phyloP scores from a whole-genome alignment of 1,140 invertebrate genomes.

The Vollenhovia emeryi region DNA sequence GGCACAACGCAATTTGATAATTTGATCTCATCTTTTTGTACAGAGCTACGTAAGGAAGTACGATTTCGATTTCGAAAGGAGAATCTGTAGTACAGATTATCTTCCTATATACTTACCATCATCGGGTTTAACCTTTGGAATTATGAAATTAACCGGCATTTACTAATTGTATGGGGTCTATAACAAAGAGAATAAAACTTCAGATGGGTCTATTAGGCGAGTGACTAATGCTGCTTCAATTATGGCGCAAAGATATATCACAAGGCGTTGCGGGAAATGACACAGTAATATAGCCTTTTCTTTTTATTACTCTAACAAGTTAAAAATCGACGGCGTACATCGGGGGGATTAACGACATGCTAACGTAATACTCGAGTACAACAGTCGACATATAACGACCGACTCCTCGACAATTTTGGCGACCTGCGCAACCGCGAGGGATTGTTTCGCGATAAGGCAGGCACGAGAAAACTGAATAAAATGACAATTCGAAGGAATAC shows the following conservation, averaged over 20 bases:
- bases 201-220: slow-evolving; percentile 76
- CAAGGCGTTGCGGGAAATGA: not conserved
- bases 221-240: slow-evolving; percentile 47
- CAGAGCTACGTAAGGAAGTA: slow-evolving; percentile 13
- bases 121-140: slow-evolving; percentile 83
- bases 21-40: not conserved
- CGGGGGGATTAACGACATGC: not conserved
- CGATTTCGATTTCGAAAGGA: slow-evolving; percentile 55
- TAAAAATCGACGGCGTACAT: slow-evolving; percentile 18
- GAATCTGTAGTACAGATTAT: slow-evolving; percentile 74
- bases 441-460: not conserved
- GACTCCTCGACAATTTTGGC: not conserved
- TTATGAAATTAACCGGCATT: slow-evolving; percentile 85
- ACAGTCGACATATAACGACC: not conserved
- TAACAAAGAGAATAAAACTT: slow-evolving; percentile 85
- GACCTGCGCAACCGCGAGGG: not conserved
- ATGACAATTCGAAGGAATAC: too few species aligned
- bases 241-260: slow-evolving; percentile 45
- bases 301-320: not conserved
- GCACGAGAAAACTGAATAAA: not conserved
- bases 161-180: slow-evolving; percentile 85
- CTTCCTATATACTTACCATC: slow-evolving; percentile 84
- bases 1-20: not conserved
- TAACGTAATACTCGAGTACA: slow-evolving; percentile 16
- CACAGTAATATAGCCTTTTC: not conserved